Conservation (phyloP, 2,113 vertebrate genomes). For the Poecile atricapillus region DNA sequence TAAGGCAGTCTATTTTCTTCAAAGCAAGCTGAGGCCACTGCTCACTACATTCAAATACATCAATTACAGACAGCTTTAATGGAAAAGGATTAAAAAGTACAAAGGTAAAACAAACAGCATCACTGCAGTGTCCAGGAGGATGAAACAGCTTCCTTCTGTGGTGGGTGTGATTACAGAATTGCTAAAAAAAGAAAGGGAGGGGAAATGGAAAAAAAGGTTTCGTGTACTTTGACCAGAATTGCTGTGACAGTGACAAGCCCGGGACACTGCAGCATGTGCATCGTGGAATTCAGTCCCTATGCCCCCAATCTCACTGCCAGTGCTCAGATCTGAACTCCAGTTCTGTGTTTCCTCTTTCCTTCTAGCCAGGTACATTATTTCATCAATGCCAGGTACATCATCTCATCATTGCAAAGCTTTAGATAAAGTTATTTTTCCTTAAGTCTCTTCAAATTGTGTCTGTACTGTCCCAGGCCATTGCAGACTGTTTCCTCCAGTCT, state of each 20-base stretch:
- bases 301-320: accelerated
- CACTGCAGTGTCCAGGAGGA: not conserved
- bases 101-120: slow-evolving; percentile 3
- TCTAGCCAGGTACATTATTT: not conserved
- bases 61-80: not conserved
- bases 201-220: not conserved
- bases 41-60: not conserved
- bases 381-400: not conserved
- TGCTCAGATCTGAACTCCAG: not conserved
- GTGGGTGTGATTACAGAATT: not conserved
- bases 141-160: not conserved
- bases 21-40: not conserved
- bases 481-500: not conserved
- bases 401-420: not conserved
- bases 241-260: not conserved
- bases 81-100: not conserved
- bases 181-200: not conserved
- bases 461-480: not conserved
- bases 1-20: not conserved
- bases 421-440: not conserved
- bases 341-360: not conserved
- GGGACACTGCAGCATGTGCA: accelerated
- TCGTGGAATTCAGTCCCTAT: not conserved
- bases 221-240: not conserved
- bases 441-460: not conserved